phyloP scores from a whole-genome alignment of 2,113 vertebrate species.

The Lamprologus speciosus region DNA sequence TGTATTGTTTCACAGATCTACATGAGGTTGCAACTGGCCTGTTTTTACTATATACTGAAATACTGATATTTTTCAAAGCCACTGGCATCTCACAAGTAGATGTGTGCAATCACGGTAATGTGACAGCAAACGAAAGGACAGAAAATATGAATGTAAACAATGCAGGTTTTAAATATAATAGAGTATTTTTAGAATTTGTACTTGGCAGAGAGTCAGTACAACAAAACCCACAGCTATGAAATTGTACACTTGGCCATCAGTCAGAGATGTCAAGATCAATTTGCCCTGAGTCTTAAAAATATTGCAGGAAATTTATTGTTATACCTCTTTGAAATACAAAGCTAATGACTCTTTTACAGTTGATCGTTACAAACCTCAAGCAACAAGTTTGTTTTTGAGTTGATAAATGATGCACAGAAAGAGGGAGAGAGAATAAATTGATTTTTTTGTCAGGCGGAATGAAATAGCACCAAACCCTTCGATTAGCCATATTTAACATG shows the following conservation, averaged over 20 bases:
- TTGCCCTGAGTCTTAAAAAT: neutral
- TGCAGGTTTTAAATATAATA: neutral
- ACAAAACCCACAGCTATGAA: neutral
- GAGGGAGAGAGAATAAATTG: neutral
- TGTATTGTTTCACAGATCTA: neutral
- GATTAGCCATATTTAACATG: constrained; percentile 65
- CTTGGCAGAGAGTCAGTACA: neutral
- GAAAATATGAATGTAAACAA: neutral
- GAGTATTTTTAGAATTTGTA: neutral
- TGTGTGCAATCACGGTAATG: neutral
- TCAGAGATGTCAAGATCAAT: neutral
- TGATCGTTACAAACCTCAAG: constrained; percentile 28
- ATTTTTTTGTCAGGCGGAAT: constrained; percentile 57
- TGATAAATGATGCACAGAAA: constrained; percentile 31
- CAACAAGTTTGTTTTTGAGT: constrained; percentile 39
- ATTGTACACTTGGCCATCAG: neutral
- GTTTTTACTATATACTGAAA: neutral
- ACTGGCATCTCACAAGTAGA: neutral
- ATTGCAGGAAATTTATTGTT: neutral
- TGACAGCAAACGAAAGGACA: neutral
- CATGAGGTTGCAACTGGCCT: neutral
- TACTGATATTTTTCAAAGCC: neutral
- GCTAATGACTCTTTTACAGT: constrained; percentile 20
- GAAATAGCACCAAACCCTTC: constrained; percentile 35
- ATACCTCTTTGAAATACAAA: constrained; percentile 1